Base-by-base conservation (phyloP, 2,888 invertebrate genomes). In the Eupithecia tripunctaria region DNA sequence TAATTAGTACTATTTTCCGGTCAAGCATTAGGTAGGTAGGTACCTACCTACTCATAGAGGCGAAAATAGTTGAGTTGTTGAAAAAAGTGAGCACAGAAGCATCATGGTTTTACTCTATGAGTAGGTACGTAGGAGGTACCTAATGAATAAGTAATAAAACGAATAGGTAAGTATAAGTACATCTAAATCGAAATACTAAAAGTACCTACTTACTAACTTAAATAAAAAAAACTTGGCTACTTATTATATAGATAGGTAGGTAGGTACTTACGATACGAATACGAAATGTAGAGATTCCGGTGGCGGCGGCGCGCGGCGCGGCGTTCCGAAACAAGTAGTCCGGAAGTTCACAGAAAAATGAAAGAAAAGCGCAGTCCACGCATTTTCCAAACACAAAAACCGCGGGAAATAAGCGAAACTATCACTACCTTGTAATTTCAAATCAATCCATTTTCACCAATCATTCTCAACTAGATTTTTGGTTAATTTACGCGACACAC, bases 371-470 rank as follows among this genome's bases (percentile, higher is more conserved):
- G 21, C 8, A 36, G n/a, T 36, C 14, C 36, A n/a, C 5, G n/a
- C 32, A 32, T 29, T 29, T 32, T 62, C n/a, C 32, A n/a, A 36
- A n/a, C 21, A 18, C 63, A 36, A 36, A 63, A 63, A 63, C 27
- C 32, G 32, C 32, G 32, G 63, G 63, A 36, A 63, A 36, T 63
- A 27, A 27, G 27, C 27, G 63, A 76, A 78, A 76, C 25, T 51
- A 43, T 25, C 68, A 73, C 67, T 74, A 69, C 72, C 47, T 71
- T 70, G 1, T 8, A 18, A 18, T 29, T 74, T 72, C 36, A 70
- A 73, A 63, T 64, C 64, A 66, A 66, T 68, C 66, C 68, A 71
- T 51, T 60, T 68, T 70, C 67, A 72, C 65, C 7, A 25, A 67
- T 66, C 25, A 7, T 29, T 60, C 18, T 29, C 29, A n/a, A 29